Evolutionary conservation across 1,140 invertebrate species (phyloP).

Genomic region (Drosophila sp.): DNA sequence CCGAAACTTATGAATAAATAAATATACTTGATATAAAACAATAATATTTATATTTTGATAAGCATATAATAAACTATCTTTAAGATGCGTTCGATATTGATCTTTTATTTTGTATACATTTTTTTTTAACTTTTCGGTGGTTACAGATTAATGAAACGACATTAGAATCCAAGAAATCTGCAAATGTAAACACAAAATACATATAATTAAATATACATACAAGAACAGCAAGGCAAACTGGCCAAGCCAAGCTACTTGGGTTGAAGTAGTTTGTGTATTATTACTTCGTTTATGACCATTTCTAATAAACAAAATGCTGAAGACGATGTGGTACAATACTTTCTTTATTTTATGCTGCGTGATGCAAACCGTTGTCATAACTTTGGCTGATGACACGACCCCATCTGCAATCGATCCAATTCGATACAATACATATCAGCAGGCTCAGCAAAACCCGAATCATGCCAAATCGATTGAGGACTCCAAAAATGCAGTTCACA

Average conservation of each 20-base stretch:
- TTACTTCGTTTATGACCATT: constrained; percentile 2
- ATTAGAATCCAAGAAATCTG: constrained; percentile 4
- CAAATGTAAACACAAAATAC: constrained; percentile 13
- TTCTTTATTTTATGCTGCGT: constrained; percentile 42
- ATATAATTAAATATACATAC: constrained; percentile 3
- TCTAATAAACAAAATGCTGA: constrained; percentile 36
- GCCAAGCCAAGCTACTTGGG: constrained; percentile 6
- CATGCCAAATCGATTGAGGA: constrained; percentile 14
- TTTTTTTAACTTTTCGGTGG: constrained; percentile 3
- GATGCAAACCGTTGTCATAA: constrained; percentile 32
- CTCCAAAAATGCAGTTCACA: neutral
- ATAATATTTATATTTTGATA: neutral
- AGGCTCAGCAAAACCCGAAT: constrained; percentile 21
- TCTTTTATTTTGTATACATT: constrained; percentile 1
- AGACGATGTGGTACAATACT: constrained; percentile 39
- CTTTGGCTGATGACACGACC: constrained; percentile 35
- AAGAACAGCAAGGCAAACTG: constrained; percentile 2
- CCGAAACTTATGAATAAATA: neutral
- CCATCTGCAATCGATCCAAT: constrained; percentile 20
- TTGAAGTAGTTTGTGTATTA: constrained; percentile 10
- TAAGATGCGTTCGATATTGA: constrained; percentile 6
- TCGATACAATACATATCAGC: constrained; percentile 40
- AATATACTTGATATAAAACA: neutral
- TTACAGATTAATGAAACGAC: constrained; percentile 10
- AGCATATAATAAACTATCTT: neutral